Conservation (phyloP, 2,888 invertebrate genomes). For the Amphipoea oculea region DNA sequence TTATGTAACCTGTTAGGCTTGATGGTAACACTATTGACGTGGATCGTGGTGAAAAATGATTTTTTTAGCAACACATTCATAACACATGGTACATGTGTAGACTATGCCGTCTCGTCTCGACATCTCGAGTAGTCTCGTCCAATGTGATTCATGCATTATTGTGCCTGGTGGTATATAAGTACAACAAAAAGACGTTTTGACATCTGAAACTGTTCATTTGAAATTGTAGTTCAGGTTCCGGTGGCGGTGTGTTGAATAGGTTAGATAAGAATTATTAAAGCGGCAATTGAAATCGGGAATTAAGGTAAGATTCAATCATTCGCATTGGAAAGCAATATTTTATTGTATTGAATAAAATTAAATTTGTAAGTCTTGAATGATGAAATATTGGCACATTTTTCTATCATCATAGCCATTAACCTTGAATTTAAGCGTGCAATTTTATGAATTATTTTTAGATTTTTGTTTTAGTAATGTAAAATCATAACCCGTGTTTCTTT, state of each 20-base stretch:
- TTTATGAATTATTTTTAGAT: constrained; percentile 56
- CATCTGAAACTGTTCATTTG: constrained; percentile 66
- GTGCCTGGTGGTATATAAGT: constrained; percentile 50
- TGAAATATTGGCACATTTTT: constrained; percentile 65
- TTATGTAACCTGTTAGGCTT: neutral
- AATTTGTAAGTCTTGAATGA: constrained; percentile 45
- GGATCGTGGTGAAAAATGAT: neutral
- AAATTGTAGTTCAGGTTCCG: constrained; percentile 55
- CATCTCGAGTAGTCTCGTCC: constrained; percentile 26
- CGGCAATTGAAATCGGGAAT: constrained; percentile 55
- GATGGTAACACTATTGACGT: constrained; percentile 10
- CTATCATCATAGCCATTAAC: constrained; percentile 61
- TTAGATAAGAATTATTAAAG: constrained; percentile 58
- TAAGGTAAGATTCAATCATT: constrained; percentile 59
- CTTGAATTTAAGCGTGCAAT: constrained; percentile 71
- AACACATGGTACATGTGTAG: constrained; percentile 4
- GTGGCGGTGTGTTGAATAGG: constrained; percentile 62
- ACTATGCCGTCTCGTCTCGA: constrained; percentile 19
- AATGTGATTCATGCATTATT: constrained; percentile 52
- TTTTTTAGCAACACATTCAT: neutral
- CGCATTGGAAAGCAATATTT: constrained; percentile 12
- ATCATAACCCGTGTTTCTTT: neutral
- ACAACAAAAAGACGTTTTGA: constrained; percentile 60
- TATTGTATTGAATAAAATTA: neutral
- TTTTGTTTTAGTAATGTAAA: neutral